Percentiles rank a stretch among this genome's conserved stretches.
phyloP scores from a whole-genome alignment of 2,888 invertebrate genomes.

The Allacma fusca region DNA sequence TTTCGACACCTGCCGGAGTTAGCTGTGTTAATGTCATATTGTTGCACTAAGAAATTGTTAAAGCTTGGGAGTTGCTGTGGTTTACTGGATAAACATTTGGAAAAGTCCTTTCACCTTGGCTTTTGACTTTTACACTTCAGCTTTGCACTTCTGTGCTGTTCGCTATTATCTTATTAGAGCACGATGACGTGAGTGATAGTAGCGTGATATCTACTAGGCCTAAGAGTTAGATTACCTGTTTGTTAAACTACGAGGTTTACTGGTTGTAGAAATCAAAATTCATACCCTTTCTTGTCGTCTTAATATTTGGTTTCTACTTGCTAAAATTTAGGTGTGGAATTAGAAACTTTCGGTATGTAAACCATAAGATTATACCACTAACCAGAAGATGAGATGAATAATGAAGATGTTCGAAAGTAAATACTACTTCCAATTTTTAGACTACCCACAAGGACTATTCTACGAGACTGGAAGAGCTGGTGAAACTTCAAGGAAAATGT shows the following conservation, averaged over 20 bases:
- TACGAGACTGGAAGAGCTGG: constrained; percentile 83
- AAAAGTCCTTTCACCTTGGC: constrained; percentile 3
- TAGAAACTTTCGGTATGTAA: too few species aligned
- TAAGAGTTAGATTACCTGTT: too few species aligned
- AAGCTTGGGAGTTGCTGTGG: too few species aligned
- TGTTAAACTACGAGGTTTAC: too few species aligned
- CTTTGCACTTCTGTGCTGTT: neutral
- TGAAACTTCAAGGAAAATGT: constrained; percentile 84
- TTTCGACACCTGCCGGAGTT: too few species aligned
- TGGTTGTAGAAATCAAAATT: too few species aligned
- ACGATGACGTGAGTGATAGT: neutral
- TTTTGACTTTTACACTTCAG: constrained; percentile 20
- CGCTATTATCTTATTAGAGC: neutral
- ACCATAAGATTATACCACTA: neutral
- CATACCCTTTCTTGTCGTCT: too few species aligned
- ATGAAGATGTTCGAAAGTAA: too few species aligned
- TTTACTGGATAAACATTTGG: neutral
- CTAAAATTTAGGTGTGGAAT: too few species aligned
- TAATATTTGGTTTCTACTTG: too few species aligned
- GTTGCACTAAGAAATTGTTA: neutral
- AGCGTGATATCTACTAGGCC: neutral
- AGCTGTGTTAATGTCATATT: too few species aligned
- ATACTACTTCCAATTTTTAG: constrained; percentile 66
- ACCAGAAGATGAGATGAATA: too few species aligned
- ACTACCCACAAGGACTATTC: constrained; percentile 82